Evolutionary conservation across 1,140 invertebrate genomes (phyloP).

Genomic region (Pachyrhynchus sulphureomaculatus): DNA sequence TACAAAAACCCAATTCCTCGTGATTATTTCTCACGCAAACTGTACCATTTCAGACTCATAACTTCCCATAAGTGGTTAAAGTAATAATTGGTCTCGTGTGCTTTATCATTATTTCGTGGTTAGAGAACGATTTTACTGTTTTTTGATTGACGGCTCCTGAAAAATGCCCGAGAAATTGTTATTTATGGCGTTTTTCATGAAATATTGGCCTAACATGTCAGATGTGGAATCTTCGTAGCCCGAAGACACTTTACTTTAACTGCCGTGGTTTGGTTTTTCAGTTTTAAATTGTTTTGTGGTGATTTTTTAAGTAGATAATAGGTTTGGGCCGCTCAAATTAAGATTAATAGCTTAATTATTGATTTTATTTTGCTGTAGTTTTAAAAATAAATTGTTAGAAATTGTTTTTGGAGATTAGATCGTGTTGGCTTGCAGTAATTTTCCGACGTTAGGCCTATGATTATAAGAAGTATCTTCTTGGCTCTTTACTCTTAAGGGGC

Average conservation of each 20-base stretch:
- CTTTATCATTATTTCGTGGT: slow-evolving; percentile 28
- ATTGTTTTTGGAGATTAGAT: too few species aligned
- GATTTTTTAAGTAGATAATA: neutral
- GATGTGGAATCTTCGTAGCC: slow-evolving; percentile 1
- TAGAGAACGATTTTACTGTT: slow-evolving; percentile 4
- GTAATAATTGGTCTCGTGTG: slow-evolving; percentile 21
- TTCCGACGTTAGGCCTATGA: too few species aligned
- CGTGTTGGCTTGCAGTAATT: too few species aligned
- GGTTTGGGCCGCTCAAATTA: neutral
- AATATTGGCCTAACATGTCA: slow-evolving; percentile 20
- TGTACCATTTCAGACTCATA: slow-evolving; percentile 4
- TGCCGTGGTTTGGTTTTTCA: neutral
- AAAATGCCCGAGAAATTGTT: slow-evolving; percentile 26
- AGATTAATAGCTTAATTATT: neutral
- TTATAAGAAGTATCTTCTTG: too few species aligned
- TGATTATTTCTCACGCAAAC: slow-evolving; percentile 13
- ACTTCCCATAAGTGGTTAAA: slow-evolving; percentile 11
- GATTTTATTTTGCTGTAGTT: neutral
- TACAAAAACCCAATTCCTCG: too few species aligned
- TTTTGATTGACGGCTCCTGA: slow-evolving; percentile 23
- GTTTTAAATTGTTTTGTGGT: neutral
- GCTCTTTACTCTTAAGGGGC: too few species aligned
- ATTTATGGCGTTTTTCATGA: slow-evolving; percentile 23
- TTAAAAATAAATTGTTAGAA: too few species aligned
- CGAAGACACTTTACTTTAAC: neutral